These are phyloP conservation scores for Cryptotermes secundus DNA, from an alignment of 1,140 invertebrate genomes.

Conservation along the genomic window DNA sequence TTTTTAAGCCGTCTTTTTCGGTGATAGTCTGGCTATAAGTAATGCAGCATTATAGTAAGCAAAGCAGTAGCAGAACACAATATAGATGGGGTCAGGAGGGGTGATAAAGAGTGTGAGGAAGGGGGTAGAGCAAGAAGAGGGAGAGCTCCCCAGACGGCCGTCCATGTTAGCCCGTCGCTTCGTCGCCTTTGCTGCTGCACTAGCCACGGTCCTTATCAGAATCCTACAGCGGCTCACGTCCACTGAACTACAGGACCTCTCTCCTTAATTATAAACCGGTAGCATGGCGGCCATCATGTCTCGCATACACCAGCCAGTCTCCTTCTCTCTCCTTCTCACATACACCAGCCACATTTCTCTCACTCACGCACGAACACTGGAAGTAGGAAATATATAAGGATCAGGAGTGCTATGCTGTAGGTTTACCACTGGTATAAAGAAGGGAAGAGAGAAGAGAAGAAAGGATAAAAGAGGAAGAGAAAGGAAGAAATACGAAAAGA, in stretches of 20 bases:
- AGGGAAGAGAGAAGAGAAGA: too few relatives aligned
- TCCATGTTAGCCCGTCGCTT: slow-evolving; percentile 24
- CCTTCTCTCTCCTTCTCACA: slow-evolving; percentile 17
- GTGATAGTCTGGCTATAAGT: neutral
- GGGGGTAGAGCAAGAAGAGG: slow-evolving; percentile 10
- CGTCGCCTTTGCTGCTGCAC: neutral
- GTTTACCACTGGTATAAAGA: too few relatives aligned
- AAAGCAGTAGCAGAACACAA: neutral
- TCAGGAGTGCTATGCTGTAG: neutral
- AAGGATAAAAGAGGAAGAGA: too few relatives aligned
- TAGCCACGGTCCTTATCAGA: neutral
- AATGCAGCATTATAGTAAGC: neutral
- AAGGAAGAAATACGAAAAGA: too few relatives aligned
- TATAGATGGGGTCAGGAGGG: slow-evolving; percentile 13
- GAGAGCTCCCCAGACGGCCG: slow-evolving; percentile 28
- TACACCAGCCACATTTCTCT: neutral
- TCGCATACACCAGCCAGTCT: slow-evolving; percentile 9
- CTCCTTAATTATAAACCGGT: slow-evolving; percentile 33
- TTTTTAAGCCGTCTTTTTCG: slow-evolving; percentile 7
- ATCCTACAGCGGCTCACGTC: slow-evolving; percentile 19
- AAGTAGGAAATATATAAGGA: neutral
- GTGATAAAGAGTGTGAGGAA: slow-evolving; percentile 7
- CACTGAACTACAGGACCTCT: slow-evolving; percentile 32
- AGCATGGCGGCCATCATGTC: slow-evolving; percentile 30
- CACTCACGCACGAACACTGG: neutral